phyloP scores from a whole-genome alignment of 2,888 invertebrate species.

The Emmelina monodactyla region DNA sequence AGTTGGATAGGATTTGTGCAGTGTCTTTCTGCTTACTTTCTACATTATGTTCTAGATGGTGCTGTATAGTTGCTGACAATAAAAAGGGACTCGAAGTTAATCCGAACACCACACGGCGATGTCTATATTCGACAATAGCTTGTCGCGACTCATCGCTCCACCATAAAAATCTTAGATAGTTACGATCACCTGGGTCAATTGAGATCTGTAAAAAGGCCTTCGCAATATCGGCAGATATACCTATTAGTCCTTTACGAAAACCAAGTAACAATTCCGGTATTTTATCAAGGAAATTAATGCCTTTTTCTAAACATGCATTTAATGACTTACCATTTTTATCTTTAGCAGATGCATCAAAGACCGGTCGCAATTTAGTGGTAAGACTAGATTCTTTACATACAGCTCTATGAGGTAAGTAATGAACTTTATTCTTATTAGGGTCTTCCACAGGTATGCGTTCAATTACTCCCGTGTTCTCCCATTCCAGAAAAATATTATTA shows the following conservation, averaged over 20 bases:
- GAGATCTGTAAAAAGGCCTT: conserved; percentile 11
- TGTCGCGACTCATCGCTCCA: conserved; percentile 4
- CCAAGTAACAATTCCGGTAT: conserved; percentile 11
- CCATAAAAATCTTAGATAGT: conserved; percentile 10
- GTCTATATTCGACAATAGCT: conserved; percentile 5
- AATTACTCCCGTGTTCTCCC: conserved; percentile 2
- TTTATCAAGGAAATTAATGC: conserved; percentile 9
- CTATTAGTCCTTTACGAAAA: conserved; percentile 8
- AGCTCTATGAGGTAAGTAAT: conserved; percentile 8
- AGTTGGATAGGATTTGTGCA: conserved; percentile 4
- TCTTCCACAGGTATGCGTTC: conserved; percentile 1
- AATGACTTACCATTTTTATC: conserved; percentile 10
- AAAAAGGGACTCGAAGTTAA: conserved; percentile 9
- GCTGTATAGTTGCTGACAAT: conserved; percentile 6
- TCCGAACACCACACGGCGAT: conserved; percentile 10
- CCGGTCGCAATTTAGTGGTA: conserved; percentile 9
- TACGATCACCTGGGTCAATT: conserved; percentile 3
- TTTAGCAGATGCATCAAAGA: conserved; percentile 11
- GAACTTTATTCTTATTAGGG: neutral
- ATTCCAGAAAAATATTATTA: conserved; percentile 5
- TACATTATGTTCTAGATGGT: neutral
- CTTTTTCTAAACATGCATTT: conserved; percentile 10
- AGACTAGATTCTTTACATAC: conserved; percentile 9
- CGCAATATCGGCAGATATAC: conserved; percentile 8
- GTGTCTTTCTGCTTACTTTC: neutral